These are phyloP conservation scores for Acronicta psi DNA, from an alignment of 2,888 invertebrate genomes.

Conservation along the genomic window DNA sequence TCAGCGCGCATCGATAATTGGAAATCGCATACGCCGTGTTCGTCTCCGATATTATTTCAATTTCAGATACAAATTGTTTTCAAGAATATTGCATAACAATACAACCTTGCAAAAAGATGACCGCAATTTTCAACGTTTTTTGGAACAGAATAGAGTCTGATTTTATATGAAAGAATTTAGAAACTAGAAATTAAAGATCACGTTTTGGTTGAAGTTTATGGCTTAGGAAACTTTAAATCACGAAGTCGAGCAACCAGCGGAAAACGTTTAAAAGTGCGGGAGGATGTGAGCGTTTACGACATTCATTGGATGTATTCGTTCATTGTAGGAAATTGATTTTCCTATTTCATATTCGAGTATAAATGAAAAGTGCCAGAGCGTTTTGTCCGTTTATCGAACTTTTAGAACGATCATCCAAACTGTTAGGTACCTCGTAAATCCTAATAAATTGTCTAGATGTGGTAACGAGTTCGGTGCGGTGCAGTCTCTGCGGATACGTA, in stretches of 20 bases:
- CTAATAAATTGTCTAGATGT: slow-evolving; percentile 77
- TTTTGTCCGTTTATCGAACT: slow-evolving; percentile 56
- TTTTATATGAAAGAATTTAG: slow-evolving; percentile 29
- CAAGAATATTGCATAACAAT: slow-evolving; percentile 35
- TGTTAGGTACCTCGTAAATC: slow-evolving; percentile 67
- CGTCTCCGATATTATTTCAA: slow-evolving; percentile 67
- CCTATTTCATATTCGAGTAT: slow-evolving; percentile 45
- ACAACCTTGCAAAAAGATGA: neutral
- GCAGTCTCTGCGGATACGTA: slow-evolving; percentile 72
- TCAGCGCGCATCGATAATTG: slow-evolving; percentile 74
- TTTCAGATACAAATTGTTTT: slow-evolving; percentile 55
- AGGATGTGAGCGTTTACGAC: slow-evolving; percentile 43
- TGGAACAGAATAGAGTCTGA: slow-evolving; percentile 11
- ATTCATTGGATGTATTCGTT: slow-evolving; percentile 47
- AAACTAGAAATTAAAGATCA: slow-evolving; percentile 34
- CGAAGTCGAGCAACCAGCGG: slow-evolving; percentile 41
- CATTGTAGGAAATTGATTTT: slow-evolving; percentile 42
- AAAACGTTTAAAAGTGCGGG: slow-evolving; percentile 43
- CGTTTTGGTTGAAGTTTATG: slow-evolving; percentile 42
- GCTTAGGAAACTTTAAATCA: slow-evolving; percentile 48
- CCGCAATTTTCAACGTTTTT: slow-evolving; percentile 7
- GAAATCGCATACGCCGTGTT: slow-evolving; percentile 71
- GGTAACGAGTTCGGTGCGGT: slow-evolving; percentile 67
- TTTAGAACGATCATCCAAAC: slow-evolving; percentile 64
- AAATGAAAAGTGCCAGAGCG: slow-evolving; percentile 49